These are phyloP conservation scores for Excalfactoria chinensis DNA, from an alignment of 2,113 vertebrate genomes.

Conservation along the genomic window DNA sequence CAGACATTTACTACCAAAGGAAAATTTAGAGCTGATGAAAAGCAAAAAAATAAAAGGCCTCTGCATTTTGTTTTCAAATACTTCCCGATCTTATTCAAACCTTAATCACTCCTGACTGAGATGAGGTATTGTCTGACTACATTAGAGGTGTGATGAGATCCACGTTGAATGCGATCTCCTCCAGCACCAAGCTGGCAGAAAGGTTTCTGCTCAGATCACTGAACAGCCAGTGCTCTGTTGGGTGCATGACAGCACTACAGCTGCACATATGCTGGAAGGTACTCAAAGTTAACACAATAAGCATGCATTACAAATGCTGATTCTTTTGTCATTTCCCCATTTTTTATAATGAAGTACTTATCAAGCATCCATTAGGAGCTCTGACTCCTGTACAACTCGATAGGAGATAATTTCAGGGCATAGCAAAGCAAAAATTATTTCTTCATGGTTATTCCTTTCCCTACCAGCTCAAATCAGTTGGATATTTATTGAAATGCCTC, in stretches of 20 bases:
- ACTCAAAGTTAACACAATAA: background rate
- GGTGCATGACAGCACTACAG: background rate
- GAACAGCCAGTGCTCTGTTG: background rate
- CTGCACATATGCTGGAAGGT: background rate
- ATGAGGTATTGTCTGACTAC: background rate
- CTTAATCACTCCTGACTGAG: background rate
- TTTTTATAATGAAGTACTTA: background rate
- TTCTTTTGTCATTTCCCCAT: background rate
- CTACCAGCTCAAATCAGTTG: conserved; percentile 11
- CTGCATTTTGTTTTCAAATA: background rate
- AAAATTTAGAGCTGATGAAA: background rate
- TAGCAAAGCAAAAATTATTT: conserved; percentile 41
- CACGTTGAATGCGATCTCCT: rapidly evolving
- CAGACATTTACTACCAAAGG: background rate
- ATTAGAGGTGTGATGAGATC: background rate
- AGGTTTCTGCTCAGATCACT: background rate
- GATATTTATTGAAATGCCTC: conserved; percentile 13
- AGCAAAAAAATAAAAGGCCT: background rate
- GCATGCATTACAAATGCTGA: background rate
- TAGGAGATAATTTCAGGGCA: background rate
- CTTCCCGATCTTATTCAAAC: background rate
- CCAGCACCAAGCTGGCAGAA: background rate
- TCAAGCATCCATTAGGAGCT: background rate
- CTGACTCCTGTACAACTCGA: background rate
- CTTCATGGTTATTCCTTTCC: conserved; percentile 13